Evolutionary conservation across 2,797 vertebrate species (phyloP), one percentile per base, ranked within the genome.

Genomic region (Chelmon rostratus): DNA sequence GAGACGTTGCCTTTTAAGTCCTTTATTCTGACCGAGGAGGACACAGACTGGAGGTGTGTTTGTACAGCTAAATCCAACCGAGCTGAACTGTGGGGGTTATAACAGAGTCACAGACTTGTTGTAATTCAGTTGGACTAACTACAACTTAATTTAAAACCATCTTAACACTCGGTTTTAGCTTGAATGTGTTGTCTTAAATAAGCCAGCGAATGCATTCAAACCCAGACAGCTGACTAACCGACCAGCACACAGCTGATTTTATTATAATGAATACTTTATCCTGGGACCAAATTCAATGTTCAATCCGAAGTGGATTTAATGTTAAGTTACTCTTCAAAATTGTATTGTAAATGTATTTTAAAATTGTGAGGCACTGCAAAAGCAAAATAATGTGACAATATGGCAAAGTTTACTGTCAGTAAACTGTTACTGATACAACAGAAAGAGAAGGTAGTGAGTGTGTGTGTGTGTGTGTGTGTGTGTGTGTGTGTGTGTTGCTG

Each of bases 401-500:
- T 19, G 28, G 3, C 4, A 37, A 58, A 23, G 6, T 62, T 44
- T 69, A 61, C 11, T 4, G 23, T 64, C 1, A 44, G n/a, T n/a
- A n/a, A 23, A 3, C 7, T n/a, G n/a, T n/a, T n/a, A 16, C 19
- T 18, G 12, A 23, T 0, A 46, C 5, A 28, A 28, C 1, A 40
- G 16, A 15, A 42, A 21, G n/a, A n/a, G n/a, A n/a, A n/a, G n/a
- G n/a, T n/a, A n/a, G n/a, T 52, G 58, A 37, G 50, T 64, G 52
- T 44, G 50, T 37, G 57, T 44, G 47, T 77, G 54, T 63, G 38
- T 50, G 68, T 49, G 54, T 21, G 54, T 73, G 65, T 37, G 54
- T 40, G 25, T 31, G 40, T 37, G 63, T 71, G 68, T 68, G 81
- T 46, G 73, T 53, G 37, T 47, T 5, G 23, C 46, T 76, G 50